A percentile compares a stretch with the other conserved stretches of the same genome.
These are phyloP conservation scores for Porites divaricata DNA, from an alignment of 92 coral and sea anemone genomes.

Conservation along the genomic window DNA sequence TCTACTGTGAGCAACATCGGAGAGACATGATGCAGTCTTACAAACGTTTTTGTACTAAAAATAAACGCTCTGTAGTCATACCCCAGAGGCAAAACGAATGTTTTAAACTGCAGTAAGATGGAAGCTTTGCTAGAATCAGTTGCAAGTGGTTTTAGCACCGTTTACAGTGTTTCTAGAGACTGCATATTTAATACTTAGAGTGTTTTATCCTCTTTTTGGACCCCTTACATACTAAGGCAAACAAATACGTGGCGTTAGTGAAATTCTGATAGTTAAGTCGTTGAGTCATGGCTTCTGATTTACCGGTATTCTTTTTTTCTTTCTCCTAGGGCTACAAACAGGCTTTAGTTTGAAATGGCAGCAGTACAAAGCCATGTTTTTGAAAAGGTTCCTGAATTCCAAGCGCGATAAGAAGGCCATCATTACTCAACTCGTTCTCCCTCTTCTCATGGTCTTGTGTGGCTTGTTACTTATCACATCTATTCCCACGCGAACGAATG, in stretches of 20 bases:
- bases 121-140: too few species aligned
- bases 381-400: conserved; percentile 91
- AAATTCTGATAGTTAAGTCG: too few species aligned
- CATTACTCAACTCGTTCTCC: conserved; percentile 83
- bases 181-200: neutral
- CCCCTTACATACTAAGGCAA: neutral
- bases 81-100: too few species aligned
- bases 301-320: neutral
- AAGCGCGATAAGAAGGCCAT: conserved; percentile 92
- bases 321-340: conserved; percentile 67
- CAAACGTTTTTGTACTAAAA: too few species aligned
- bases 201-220: neutral
- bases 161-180: neutral
- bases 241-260: too few species aligned
- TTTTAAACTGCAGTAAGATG: too few species aligned
- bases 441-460: conserved; percentile 78
- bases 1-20: too few species aligned
- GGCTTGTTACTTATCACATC: conserved; percentile 75
- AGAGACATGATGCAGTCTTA: too few species aligned
- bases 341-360: conserved; percentile 82
- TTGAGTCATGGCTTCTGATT: neutral
- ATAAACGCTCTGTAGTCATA: too few species aligned
- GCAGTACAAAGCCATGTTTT: conserved; percentile 95
- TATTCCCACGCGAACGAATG: conserved; percentile 60
- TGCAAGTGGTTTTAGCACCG: neutral